Evolutionary conservation across 2,797 vertebrate species (phyloP), one percentile per base, ranked within the genome.

Genomic region (Premnoplex brunnescens): DNA sequence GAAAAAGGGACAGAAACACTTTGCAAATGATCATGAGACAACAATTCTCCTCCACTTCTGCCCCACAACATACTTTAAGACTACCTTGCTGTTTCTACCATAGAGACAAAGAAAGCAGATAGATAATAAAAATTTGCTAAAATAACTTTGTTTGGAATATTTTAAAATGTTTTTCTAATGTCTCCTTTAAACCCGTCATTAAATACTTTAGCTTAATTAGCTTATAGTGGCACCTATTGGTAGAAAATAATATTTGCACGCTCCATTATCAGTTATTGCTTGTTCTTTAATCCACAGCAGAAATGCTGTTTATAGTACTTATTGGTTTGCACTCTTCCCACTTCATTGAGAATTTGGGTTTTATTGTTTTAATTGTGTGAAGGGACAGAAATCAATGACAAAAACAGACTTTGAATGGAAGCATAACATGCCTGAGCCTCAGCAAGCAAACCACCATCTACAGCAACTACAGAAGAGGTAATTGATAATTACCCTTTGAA

Each of bases 201-300:
- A 79, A 34, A 30, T 55, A 27, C 55, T 88, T 85, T 18, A 85
- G 37, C 95, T 96, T 94, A 81, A 95, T 97, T 97, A 95, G 94
- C 94, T 96, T 96, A 95, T 85, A 96, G 28, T 97, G 96, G 90
- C 97, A 97, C 91, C 97, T 98, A 97, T 96, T 94, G 97, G 94
- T 87, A 46, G 69, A 28, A 91, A 28, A 73, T 19, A 91, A 83
- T 63, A 66, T 79, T 43, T 89, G n/a, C 83, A 44, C 46, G 72
- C 32, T 51, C 36, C 32, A 36, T 68, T 58, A 71, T 87, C 66
- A 88, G 27, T 58, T 71, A 60, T 6, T 77, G 17, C 37, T 39
- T 41, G 23, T 28, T 62, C 48, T 88, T 91, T 60, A 82, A 94
- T 88, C 62, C 64, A 24, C 20, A 68, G 28, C 54, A 75, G 63